These are phyloP conservation scores for Buathra laborator DNA, from an alignment of 2,888 invertebrate species.

Conservation along the genomic window DNA sequence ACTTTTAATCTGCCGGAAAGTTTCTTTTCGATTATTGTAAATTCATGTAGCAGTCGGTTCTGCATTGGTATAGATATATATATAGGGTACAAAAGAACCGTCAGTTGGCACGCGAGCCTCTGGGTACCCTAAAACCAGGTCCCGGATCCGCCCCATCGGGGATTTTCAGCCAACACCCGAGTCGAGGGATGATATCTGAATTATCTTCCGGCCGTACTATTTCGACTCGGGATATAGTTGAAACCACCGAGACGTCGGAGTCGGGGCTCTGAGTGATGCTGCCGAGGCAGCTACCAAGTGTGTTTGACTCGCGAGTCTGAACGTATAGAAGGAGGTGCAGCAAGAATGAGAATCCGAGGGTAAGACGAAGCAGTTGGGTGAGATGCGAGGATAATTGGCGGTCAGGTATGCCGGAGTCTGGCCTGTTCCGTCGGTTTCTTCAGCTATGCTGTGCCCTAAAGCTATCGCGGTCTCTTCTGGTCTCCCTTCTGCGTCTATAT, in stretches of 20 bases:
- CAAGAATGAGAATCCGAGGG: conserved; percentile 47
- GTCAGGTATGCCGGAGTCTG: conserved; percentile 77
- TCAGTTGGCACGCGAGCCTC: conserved; percentile 83
- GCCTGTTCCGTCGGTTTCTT: conserved; percentile 59
- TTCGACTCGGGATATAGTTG: conserved; percentile 48
- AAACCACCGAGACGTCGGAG: conserved; percentile 4
- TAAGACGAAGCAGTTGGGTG: conserved; percentile 76
- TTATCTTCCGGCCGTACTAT: conserved; percentile 76
- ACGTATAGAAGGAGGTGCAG: conserved; percentile 40
- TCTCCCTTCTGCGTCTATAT: not conserved
- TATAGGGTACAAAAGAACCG: conserved; percentile 68
- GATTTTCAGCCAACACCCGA: conserved; percentile 51
- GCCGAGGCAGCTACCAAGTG: conserved; percentile 25
- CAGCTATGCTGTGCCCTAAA: conserved; percentile 16
- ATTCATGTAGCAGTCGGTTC: not conserved
- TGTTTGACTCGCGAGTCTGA: conserved; percentile 33
- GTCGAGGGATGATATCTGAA: conserved; percentile 81
- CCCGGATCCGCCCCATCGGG: conserved; percentile 62
- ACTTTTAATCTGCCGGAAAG: conserved; percentile 75
- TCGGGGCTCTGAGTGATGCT: not conserved
- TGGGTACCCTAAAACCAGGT: conserved; percentile 66
- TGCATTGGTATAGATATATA: not conserved
- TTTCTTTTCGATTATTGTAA: conserved; percentile 9
- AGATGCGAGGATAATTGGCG: conserved; percentile 82
- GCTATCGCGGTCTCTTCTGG: conserved; percentile 6